Evolutionary conservation across 2,888 invertebrate genomes (phyloP).

Genomic region (Leptinotarsa juncta): DNA sequence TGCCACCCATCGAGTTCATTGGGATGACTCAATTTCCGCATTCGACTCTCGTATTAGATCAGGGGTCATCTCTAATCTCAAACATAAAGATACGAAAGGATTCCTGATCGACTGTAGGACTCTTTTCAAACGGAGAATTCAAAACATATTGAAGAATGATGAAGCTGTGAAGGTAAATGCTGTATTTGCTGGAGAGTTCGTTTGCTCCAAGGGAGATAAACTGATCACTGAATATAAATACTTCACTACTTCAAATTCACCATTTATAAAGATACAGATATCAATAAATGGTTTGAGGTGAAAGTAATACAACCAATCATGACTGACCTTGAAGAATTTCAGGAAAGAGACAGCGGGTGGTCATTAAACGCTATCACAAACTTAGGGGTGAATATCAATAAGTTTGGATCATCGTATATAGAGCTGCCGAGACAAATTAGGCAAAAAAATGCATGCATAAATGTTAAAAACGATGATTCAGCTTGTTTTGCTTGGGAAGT

Average conservation of each 20-base stretch:
- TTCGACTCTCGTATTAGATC: neutral
- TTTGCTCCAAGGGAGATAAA: slow-evolving; percentile 30
- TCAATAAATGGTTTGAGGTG: slow-evolving; percentile 43
- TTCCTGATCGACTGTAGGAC: neutral
- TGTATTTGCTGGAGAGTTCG: slow-evolving; percentile 45
- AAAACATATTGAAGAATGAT: slow-evolving; percentile 39
- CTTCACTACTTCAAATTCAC: slow-evolving; percentile 43
- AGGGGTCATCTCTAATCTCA: neutral
- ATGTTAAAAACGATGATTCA: slow-evolving; percentile 52
- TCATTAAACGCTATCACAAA: slow-evolving; percentile 43
- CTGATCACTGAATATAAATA: slow-evolving; percentile 46
- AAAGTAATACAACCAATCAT: slow-evolving; percentile 40
- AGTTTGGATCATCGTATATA: slow-evolving; percentile 50
- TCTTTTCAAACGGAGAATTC: slow-evolving; percentile 31
- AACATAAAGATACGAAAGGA: neutral
- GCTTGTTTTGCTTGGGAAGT: slow-evolving; percentile 52
- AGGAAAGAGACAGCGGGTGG: slow-evolving; percentile 50
- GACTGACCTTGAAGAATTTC: slow-evolving; percentile 48
- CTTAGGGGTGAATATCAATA: slow-evolving; percentile 48
- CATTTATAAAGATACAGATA: slow-evolving; percentile 44
- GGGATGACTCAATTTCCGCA: neutral
- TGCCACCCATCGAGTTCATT: neutral
- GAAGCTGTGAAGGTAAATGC: slow-evolving; percentile 37
- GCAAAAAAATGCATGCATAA: slow-evolving; percentile 47
- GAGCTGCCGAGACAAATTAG: slow-evolving; percentile 44